These are phyloP conservation scores for Myzus persicae DNA, from an alignment of 1,140 invertebrate genomes.

Conservation along the genomic window DNA sequence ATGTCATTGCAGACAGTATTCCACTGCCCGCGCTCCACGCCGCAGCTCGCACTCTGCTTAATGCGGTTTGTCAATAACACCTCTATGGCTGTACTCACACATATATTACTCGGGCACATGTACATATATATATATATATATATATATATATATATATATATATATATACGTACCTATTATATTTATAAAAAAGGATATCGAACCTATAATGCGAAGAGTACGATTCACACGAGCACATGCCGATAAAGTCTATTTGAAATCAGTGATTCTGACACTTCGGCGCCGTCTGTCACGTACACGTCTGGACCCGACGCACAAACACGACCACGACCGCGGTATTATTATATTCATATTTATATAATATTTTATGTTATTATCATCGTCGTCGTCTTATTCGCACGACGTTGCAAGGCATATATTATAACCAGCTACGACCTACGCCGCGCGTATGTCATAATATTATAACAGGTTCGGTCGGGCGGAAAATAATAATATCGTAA, in stretches of 20 bases:
- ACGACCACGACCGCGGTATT: neutral
- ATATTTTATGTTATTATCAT: neutral
- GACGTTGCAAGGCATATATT: neutral
- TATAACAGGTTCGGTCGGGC: neutral
- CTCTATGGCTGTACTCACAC: neutral
- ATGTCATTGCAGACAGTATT: neutral
- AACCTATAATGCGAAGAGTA: neutral
- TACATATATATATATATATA: neutral
- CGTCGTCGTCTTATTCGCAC: neutral
- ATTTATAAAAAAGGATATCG: neutral
- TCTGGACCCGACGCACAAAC: neutral
- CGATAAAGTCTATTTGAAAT: neutral
- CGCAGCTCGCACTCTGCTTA: neutral
- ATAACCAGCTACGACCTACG: neutral
- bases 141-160: too few relatives aligned
- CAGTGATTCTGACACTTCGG: neutral
- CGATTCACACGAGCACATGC: neutral
- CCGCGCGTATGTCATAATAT: neutral
- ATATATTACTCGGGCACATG: neutral
- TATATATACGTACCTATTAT: too few relatives aligned
- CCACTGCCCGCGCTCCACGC: neutral
- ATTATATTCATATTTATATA: neutral
- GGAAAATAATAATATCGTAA: neutral
- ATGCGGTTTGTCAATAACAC: slow-evolving; percentile 44
- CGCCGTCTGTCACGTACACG: neutral